phyloP scores from a whole-genome alignment of 2,113 vertebrate species.

The Cyphomyrus plagiostoma region DNA sequence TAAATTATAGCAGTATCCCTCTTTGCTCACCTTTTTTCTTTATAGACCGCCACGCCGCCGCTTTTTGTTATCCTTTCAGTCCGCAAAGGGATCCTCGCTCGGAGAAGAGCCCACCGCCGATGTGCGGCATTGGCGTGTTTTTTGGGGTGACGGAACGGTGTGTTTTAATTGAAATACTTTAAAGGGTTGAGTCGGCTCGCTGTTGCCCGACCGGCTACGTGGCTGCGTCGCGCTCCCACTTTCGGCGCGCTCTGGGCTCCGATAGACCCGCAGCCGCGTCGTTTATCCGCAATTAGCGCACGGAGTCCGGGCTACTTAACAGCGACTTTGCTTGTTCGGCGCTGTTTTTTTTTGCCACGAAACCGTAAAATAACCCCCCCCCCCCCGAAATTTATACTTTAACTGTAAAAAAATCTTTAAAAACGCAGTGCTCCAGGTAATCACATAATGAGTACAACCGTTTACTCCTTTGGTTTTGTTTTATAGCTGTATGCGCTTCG shows the following conservation, averaged over 20 bases:
- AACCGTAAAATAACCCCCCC: background rate
- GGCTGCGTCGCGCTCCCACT: background rate
- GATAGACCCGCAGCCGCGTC: background rate
- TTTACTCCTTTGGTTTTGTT: background rate
- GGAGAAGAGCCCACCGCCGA: background rate
- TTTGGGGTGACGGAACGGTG: background rate
- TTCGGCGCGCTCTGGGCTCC: background rate
- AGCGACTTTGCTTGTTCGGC: background rate
- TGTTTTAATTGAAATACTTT: background rate
- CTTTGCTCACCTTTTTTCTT: background rate
- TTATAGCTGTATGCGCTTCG: background rate
- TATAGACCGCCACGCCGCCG: background rate
- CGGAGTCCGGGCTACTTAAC: background rate
- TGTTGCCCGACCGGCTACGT: background rate
- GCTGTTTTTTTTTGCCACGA: background rate
- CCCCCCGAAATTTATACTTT: background rate
- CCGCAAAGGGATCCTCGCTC: background rate
- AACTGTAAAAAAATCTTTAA: background rate
- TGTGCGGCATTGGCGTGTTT: background rate
- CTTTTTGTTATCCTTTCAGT: background rate
- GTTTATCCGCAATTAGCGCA: background rate
- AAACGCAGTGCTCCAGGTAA: background rate
- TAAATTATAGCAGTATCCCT: background rate
- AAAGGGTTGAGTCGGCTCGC: background rate
- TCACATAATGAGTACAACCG: background rate